Evolutionary conservation across 2,113 vertebrate species (phyloP).

Genomic region (Salminus brasiliensis): DNA sequence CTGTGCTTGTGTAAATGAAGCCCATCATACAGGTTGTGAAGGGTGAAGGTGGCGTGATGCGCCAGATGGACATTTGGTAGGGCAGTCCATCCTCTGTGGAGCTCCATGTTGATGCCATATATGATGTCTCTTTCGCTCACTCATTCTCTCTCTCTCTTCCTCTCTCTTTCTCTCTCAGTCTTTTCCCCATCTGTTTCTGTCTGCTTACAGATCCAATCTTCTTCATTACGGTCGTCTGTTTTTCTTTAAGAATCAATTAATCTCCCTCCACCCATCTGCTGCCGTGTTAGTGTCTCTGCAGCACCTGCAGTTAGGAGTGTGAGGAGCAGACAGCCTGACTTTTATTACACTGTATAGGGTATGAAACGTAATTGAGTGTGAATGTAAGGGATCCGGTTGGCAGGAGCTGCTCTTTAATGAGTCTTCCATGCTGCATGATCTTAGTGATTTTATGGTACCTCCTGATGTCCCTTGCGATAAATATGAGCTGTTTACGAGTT

Average conservation of each 20-base stretch:
- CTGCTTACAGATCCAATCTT: conserved; percentile 65
- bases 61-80: too few species aligned
- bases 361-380: conserved; percentile 19
- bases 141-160: background rate
- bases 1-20: too few species aligned
- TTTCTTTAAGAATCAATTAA: conserved; percentile 65
- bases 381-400: conserved; percentile 28
- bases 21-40: too few species aligned
- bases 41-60: too few species aligned
- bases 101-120: background rate
- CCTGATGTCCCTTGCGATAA: background rate
- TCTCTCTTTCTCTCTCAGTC: background rate
- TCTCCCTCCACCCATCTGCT: conserved; percentile 65
- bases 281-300: conserved; percentile 65
- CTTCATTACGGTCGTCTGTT: conserved; percentile 59
- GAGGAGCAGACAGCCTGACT: conserved; percentile 25
- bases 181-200: conserved; percentile 67
- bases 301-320: conserved; percentile 23
- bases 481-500: background rate
- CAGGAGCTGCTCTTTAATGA: conserved; percentile 28
- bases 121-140: conserved; percentile 54
- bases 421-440: background rate
- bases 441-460: conserved; percentile 28
- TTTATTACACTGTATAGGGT: conserved; percentile 32
- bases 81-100: background rate